Evolutionary conservation across 2,797 vertebrate genomes (phyloP).

Genomic region (Acrocephalus scirpaceus): DNA sequence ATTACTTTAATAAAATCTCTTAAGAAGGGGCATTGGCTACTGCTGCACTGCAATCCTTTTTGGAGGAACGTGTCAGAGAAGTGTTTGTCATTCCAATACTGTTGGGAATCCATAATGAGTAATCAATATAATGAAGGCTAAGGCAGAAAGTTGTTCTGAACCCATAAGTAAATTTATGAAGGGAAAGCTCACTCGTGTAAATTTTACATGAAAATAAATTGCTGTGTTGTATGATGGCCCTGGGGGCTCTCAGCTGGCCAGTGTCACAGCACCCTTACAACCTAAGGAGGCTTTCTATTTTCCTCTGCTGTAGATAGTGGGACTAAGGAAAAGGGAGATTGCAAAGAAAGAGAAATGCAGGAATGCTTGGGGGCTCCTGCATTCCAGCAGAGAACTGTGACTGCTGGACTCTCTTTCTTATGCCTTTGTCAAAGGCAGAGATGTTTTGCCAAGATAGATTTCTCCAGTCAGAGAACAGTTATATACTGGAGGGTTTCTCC

Average conservation of each 20-base stretch:
- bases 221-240: background rate
- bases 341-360: background rate
- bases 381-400: background rate
- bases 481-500: background rate
- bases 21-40: background rate
- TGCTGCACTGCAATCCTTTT: background rate
- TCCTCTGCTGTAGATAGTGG: background rate
- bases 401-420: background rate
- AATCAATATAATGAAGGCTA: background rate
- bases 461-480: slow-evolving; percentile 1
- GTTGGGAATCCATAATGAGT: background rate
- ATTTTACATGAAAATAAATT: background rate
- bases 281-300: background rate
- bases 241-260: background rate
- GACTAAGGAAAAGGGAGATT: background rate
- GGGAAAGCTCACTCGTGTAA: background rate
- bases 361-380: background rate
- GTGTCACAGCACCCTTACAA: background rate
- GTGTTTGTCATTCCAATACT: background rate
- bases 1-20: background rate
- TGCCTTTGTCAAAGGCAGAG: background rate
- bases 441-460: slow-evolving; percentile 19
- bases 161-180: background rate
- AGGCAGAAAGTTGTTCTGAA: background rate
- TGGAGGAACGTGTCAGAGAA: background rate